Evolutionary conservation across 2,888 invertebrate genomes (phyloP).

Genomic region (Psococerastis gibbosa): DNA sequence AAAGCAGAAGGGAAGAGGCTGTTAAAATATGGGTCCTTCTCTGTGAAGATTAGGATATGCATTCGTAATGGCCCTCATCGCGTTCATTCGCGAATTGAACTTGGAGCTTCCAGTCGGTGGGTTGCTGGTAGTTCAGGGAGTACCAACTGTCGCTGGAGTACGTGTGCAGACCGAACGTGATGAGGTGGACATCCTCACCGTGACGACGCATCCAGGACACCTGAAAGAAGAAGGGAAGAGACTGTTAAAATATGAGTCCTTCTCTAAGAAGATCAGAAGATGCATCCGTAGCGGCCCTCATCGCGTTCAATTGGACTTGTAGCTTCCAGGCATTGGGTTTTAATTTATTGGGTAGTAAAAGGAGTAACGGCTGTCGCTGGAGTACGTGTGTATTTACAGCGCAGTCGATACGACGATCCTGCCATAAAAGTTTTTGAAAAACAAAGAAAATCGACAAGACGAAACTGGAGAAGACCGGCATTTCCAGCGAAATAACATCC

Average conservation of each 20-base stretch:
- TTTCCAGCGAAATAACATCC: too few species aligned
- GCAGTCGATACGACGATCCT: too few species aligned
- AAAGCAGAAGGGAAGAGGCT: conserved; percentile 46
- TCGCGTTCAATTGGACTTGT: conserved; percentile 50
- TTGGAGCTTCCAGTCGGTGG: conserved; percentile 57
- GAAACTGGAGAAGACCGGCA: too few species aligned
- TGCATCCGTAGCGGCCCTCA: conserved; percentile 59
- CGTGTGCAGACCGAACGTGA: conserved; percentile 41
- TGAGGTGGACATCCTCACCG: conserved; percentile 43
- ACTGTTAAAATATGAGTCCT: conserved; percentile 64
- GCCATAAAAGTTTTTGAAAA: too few species aligned
- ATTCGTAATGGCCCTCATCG: conserved; percentile 61
- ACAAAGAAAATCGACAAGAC: too few species aligned
- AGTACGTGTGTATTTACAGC: conserved; percentile 28
- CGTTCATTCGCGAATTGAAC: conserved; percentile 52
- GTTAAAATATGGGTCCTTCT: conserved; percentile 64
- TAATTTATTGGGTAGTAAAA: conserved; percentile 46
- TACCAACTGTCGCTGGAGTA: conserved; percentile 37
- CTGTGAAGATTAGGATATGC: too few species aligned
- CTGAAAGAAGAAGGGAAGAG: conserved; percentile 42
- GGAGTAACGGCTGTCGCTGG: conserved; percentile 39
- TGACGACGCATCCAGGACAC: conserved; percentile 49
- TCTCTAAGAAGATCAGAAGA: too few species aligned
- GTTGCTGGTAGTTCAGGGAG: conserved; percentile 45
- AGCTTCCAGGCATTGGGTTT: conserved; percentile 61